phyloP scores from a whole-genome alignment of 2,113 vertebrate genomes.

The Toxotes chatareus region DNA sequence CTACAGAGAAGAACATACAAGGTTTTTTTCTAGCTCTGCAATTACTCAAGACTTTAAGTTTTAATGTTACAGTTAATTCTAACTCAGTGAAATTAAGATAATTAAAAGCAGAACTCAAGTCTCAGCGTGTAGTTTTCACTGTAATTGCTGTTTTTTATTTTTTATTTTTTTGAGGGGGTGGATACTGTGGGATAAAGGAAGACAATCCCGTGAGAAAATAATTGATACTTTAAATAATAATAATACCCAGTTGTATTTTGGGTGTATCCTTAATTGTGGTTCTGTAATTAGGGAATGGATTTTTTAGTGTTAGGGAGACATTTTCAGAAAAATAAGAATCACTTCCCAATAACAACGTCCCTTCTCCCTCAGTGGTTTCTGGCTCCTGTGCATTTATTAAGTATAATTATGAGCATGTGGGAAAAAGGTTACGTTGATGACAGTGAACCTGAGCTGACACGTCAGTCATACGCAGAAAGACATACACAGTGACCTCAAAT shows the following conservation, averaged over 20 bases:
- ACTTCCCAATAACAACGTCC: not conserved
- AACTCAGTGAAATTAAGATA: not conserved
- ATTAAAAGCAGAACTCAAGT: not conserved
- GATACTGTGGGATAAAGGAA: no score
- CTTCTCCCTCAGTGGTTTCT: not conserved
- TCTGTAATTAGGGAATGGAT: not conserved
- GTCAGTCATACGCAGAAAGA: not conserved
- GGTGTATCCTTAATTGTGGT: not conserved
- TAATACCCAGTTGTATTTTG: not conserved
- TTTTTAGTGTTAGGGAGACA: not conserved
- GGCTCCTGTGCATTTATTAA: not conserved
- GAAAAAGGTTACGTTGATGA: not conserved
- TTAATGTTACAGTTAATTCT: not conserved
- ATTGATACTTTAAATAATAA: not conserved
- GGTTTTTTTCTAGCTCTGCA: not conserved
- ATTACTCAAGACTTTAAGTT: no score
- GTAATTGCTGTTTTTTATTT: not conserved
- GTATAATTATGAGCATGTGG: not conserved
- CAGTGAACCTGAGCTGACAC: not conserved
- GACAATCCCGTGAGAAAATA: not conserved
- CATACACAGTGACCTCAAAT: not conserved
- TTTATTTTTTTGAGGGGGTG: not conserved
- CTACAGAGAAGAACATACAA: not conserved
- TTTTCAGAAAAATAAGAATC: not conserved
- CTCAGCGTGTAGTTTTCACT: not conserved